Evolutionary conservation across 2,113 vertebrate species (phyloP).

Genomic region (Oophaga pumilio): DNA sequence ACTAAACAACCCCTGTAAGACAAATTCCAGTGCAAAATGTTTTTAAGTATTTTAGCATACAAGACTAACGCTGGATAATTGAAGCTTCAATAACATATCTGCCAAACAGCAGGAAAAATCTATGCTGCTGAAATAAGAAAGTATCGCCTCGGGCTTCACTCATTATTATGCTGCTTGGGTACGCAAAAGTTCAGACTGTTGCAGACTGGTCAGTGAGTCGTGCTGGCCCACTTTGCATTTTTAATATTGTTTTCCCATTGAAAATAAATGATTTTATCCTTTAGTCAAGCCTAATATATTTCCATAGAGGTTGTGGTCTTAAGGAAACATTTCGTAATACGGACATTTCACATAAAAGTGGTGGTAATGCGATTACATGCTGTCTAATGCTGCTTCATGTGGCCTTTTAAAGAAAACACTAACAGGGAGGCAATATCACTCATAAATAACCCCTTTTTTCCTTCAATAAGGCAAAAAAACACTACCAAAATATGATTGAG

Average conservation of each 20-base stretch:
- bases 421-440: not conserved
- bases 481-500: not conserved
- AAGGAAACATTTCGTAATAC: not conserved
- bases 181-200: conserved; percentile 5
- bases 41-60: not conserved
- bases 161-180: not conserved
- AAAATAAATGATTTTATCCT: not conserved
- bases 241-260: not conserved
- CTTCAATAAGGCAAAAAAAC: not conserved
- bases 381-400: not conserved
- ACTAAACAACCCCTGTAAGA: not conserved
- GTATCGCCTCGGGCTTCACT: not conserved
- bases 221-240: not conserved
- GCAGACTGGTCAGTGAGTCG: not conserved
- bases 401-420: not conserved
- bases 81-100: conserved; percentile 11
- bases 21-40: not conserved
- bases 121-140: not conserved
- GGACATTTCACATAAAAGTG: not conserved
- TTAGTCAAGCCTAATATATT: not conserved
- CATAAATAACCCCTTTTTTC: not conserved
- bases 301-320: not conserved
- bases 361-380: conserved; percentile 15
- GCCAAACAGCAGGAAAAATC: not conserved
- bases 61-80: not conserved